Conservation (phyloP, 2,797 vertebrate genomes). For the Staurois parvus region DNA sequence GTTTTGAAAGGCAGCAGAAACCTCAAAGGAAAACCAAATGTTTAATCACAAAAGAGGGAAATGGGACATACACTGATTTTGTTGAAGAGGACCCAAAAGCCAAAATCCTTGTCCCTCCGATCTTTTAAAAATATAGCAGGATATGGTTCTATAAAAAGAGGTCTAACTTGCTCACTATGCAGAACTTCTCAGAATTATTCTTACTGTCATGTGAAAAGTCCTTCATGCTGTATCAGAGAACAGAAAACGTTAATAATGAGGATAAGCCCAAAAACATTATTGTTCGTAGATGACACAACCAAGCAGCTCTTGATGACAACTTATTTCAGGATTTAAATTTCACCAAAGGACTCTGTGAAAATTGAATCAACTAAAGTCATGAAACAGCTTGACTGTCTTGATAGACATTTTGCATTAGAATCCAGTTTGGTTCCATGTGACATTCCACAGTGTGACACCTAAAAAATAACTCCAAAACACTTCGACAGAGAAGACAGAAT, state of each 20-base stretch:
- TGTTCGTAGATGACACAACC: not conserved
- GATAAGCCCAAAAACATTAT: not conserved
- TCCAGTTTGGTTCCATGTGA: not conserved
- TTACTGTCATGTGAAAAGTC: not conserved
- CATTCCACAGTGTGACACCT: not conserved
- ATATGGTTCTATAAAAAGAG: slow-evolving; percentile 19
- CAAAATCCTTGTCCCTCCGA: not conserved
- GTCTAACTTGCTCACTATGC: not conserved
- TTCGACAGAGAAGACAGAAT: not conserved
- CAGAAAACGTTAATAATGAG: not conserved
- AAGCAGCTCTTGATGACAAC: not conserved
- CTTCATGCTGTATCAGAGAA: not conserved
- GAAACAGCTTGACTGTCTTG: not conserved
- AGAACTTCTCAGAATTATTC: not conserved
- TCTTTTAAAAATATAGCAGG: not conserved
- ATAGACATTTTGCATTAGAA: not conserved
- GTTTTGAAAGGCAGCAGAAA: not conserved
- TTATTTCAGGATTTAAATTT: slow-evolving; percentile 9
- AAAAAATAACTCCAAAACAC: not conserved
- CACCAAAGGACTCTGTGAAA: not conserved
- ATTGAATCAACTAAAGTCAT: not conserved
- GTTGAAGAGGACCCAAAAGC: not conserved
- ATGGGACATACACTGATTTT: slow-evolving; percentile 1
- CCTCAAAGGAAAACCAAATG: no score
- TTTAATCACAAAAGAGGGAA: not conserved